phyloP scores from a whole-genome alignment of 1,140 invertebrate genomes.

The Drosophila bocki region DNA sequence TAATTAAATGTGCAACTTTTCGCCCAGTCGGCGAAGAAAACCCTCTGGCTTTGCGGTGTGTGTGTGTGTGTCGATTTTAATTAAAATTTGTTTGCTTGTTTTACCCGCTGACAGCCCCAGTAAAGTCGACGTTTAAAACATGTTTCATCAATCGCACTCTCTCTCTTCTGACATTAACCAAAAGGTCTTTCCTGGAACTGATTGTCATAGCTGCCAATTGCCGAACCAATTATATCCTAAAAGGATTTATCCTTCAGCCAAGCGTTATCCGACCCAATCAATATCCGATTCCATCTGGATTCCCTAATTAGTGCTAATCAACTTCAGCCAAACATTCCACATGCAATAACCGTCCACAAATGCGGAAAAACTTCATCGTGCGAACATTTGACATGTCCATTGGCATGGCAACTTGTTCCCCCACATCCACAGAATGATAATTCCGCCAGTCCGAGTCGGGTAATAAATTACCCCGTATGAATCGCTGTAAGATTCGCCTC shows the following conservation, averaged over 20 bases:
- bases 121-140: conserved; percentile 18
- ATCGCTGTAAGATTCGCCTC: conserved; percentile 62
- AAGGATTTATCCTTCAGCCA: conserved; percentile 43
- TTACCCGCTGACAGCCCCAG: conserved; percentile 33
- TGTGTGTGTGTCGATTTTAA: conserved; percentile 50
- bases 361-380: conserved; percentile 31
- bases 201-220: conserved; percentile 48
- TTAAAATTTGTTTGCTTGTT: conserved; percentile 61
- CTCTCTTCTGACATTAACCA: neutral
- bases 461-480: conserved; percentile 51
- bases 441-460: conserved; percentile 19
- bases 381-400: conserved; percentile 33
- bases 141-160: conserved; percentile 10
- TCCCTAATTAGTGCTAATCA: conserved; percentile 51
- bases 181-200: conserved; percentile 3
- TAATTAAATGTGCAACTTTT: conserved; percentile 77
- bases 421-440: conserved; percentile 20
- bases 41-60: conserved; percentile 21
- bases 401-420: conserved; percentile 32
- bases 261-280: conserved; percentile 48
- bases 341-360: conserved; percentile 34
- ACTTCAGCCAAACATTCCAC: conserved; percentile 45
- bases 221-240: conserved; percentile 40
- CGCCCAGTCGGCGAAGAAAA: conserved; percentile 11
- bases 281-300: conserved; percentile 28